Conservation (phyloP, 2,888 invertebrate genomes). For the Oxyteleia sp. region DNA sequence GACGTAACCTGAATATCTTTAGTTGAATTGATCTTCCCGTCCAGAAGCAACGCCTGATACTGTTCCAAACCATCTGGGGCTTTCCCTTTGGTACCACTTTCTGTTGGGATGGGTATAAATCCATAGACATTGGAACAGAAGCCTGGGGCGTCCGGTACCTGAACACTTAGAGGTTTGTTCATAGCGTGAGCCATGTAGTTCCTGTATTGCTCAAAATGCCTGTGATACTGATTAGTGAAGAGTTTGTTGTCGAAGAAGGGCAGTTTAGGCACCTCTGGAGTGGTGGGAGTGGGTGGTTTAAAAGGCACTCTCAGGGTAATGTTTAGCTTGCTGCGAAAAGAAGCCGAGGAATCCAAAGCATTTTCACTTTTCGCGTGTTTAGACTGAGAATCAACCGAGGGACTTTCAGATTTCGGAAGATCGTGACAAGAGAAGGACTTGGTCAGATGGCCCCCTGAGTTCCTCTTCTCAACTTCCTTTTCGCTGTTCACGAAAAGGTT, state of each 20-base stretch:
- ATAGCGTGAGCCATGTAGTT: slow-evolving; percentile 75
- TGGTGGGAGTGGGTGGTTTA: slow-evolving; percentile 73
- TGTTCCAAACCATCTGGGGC: slow-evolving; percentile 42
- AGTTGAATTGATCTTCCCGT: slow-evolving; percentile 51
- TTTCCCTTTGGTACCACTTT: slow-evolving; percentile 1
- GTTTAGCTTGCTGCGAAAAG: slow-evolving; percentile 85
- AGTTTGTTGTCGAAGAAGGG: slow-evolving; percentile 82
- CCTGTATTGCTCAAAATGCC: slow-evolving; percentile 79
- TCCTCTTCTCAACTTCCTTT: slow-evolving; percentile 46
- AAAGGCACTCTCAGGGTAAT: slow-evolving; percentile 81
- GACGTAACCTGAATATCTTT: slow-evolving; percentile 84
- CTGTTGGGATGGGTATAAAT: slow-evolving; percentile 58
- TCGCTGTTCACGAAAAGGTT: slow-evolving; percentile 77
- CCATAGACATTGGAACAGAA: slow-evolving; percentile 69
- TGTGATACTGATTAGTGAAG: slow-evolving; percentile 83
- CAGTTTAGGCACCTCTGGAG: slow-evolving; percentile 82
- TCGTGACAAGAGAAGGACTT: slow-evolving; percentile 85
- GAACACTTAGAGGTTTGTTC: slow-evolving; percentile 79
- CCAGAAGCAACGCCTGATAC: slow-evolving; percentile 43
- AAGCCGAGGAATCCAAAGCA: slow-evolving; percentile 75
- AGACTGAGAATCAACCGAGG: slow-evolving; percentile 69
- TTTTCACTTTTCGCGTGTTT: slow-evolving; percentile 78
- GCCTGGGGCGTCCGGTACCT: slow-evolving; percentile 76
- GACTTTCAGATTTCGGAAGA: slow-evolving; percentile 75
- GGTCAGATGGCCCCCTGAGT: slow-evolving; percentile 74